Base-by-base conservation (phyloP, 2,797 vertebrate species). In the Myotis findleyi region DNA sequence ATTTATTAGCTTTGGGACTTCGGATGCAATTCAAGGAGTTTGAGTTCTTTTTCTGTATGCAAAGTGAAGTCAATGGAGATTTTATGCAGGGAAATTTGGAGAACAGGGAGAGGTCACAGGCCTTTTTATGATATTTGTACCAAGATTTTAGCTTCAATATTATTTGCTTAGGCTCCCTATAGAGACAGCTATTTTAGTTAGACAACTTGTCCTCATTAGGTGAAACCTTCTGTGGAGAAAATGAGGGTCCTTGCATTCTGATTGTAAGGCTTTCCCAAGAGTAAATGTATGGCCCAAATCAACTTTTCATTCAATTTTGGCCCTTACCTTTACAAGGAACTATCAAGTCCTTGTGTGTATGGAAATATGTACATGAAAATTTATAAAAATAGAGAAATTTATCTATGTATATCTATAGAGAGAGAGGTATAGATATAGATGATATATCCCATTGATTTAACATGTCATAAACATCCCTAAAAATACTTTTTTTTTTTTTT, bases 1-100 rank as follows among this genome's bases (percentile, higher is more conserved):
- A 68, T 87, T 44, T 90, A 64, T 73, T 92, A 64, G 53, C 36
- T 92, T 55, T 55, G 18, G 18, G n/a, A 36, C 57, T 86, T 62
- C 75, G 75, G 44, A 66, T 90, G 9, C 47, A 16, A 71, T 95
- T 90, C 69, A 91, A 92, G n/a, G 12, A 91, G n/a, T 30, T 13
- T 30, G 38, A 51, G 36, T 12, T 72, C 33, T 64, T 92, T 88
- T 87, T 87, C 33, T 57, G 7, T 68, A 53, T 87, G 16, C 23
- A 68, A 76, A 68, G 13, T 81, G 25, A 36, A 93, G 49, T 53
- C 55, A 81, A 21, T 87, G n/a, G 36, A 92, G 21, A 87, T 36
- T 95, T 90, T 81, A 77, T 33, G 27, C n/a, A 92, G 33, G 23
- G 49, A 72, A 73, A 2, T 47, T 33, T 92, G 16, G 18, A 95